Evolutionary conservation across 2,113 vertebrate species (phyloP), one percentile per base, ranked within the genome.

Genomic region (Corapipo altera): DNA sequence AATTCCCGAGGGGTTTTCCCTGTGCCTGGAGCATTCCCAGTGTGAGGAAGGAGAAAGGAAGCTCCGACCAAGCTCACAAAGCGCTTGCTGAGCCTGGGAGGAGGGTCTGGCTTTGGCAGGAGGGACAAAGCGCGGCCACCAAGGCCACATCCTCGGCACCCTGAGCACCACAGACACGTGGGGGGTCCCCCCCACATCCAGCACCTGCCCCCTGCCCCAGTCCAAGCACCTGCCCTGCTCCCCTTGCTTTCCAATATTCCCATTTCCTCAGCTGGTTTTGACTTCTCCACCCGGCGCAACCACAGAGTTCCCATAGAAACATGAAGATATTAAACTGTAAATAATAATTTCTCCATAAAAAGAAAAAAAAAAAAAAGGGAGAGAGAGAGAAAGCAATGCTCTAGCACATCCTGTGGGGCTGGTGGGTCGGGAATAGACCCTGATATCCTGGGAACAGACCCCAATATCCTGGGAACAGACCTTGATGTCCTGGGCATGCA

Each of bases 291-390:
- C 84, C 54, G 2, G 77, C 7, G 0, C 80, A 72, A 49, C 76
- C 80, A n/a, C 5, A 49, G 89, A 46, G 95, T 97, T 97, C 93
- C 95, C 95, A 97, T 96, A 96, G 93, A 96, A 96, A 97, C 93
- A 30, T 5, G 78, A 64, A 71, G 88, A 94, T 96, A 96, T 95
- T 96, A 95, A 96, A 94, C 85, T 66, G 72, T 83, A 95, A 97
- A 96, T 96, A 95, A 96, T 83, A 85, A 96, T 96, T 95, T 73
- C 85, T 73, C 77, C 78, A 65, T 76, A 6, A n/a, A 33, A 30
- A 75, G 12, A 23, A 8, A 30, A 26, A 4, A 27, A 30, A 18
- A 2, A 27, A 39, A 20, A 2, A 11, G 5, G 6, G 21, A 35
- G 54, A 21, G 3, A 27, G 5, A 30, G 7, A 30, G 23, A n/a